Percentiles rank a stretch among this genome's conserved stretches.
phyloP scores from a whole-genome alignment of 2,888 invertebrate species.

The Callyntrura sp. region DNA sequence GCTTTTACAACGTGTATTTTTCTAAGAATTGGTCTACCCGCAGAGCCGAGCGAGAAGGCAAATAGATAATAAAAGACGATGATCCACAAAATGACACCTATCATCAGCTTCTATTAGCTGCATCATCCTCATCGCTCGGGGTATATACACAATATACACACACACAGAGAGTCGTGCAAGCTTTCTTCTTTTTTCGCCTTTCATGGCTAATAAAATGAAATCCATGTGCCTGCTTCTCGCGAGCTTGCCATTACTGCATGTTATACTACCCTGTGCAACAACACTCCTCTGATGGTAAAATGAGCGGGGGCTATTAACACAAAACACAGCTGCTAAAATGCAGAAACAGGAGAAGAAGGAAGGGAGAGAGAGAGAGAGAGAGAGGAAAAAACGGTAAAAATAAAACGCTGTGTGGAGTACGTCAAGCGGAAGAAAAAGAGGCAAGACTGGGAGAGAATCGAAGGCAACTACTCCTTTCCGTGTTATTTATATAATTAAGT shows the following conservation, averaged over 20 bases:
- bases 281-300: neutral
- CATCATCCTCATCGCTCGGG: neutral
- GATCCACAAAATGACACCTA: constrained; percentile 50
- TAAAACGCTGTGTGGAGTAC: neutral
- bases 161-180: too few relatives aligned
- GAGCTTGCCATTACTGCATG: constrained; percentile 1
- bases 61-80: constrained; percentile 44
- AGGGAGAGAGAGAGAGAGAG: neutral
- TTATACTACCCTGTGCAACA: too few relatives aligned
- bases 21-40: neutral
- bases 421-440: neutral
- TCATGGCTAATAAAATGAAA: constrained; percentile 18
- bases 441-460: neutral
- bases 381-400: neutral
- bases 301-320: constrained; percentile 1
- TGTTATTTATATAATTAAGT: constrained; percentile 46
- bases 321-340: neutral
- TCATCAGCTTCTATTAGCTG: neutral
- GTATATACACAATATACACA: neutral
- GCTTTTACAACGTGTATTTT: neutral
- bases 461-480: neutral
- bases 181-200: constrained; percentile 25
- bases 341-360: too few relatives aligned
- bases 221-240: constrained; percentile 24
- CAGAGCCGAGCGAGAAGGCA: neutral